These are phyloP conservation scores for Lineus longissimus DNA, from an alignment of 1,140 invertebrate genomes.

Conservation along the genomic window DNA sequence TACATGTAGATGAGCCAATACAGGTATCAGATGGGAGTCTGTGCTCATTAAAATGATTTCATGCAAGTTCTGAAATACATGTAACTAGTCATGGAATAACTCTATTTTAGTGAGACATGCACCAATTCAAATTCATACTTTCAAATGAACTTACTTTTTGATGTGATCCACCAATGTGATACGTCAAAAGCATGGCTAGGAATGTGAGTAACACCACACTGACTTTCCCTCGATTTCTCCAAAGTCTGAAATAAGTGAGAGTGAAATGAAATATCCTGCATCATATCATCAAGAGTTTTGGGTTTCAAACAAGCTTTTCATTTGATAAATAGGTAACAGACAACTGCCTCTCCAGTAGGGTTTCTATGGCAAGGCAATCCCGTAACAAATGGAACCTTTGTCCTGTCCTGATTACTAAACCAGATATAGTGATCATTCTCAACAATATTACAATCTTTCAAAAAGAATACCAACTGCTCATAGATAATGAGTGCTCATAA, in stretches of 20 bases:
- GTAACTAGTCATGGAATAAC: neutral
- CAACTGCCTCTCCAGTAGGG: too few relatives aligned
- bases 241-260: slow-evolving; percentile 43
- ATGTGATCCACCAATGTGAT: slow-evolving; percentile 61
- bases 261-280: neutral
- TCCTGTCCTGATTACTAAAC: neutral
- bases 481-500: too few relatives aligned
- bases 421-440: neutral
- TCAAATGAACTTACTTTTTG: slow-evolving; percentile 54
- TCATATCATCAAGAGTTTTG: too few relatives aligned
- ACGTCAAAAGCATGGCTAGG: slow-evolving; percentile 51
- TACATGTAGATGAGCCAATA: too few relatives aligned
- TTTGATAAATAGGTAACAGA: too few relatives aligned
- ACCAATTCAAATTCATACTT: slow-evolving; percentile 16
- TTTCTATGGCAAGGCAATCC: too few relatives aligned
- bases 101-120: slow-evolving; percentile 3
- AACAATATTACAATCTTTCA: neutral
- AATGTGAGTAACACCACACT: slow-evolving; percentile 46
- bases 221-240: slow-evolving; percentile 46
- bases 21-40: neutral
- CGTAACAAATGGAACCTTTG: too few relatives aligned
- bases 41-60: neutral
- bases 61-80: neutral
- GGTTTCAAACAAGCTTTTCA: too few relatives aligned
- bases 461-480: too few relatives aligned